Evolutionary conservation across 2,797 vertebrate genomes (phyloP).

Genomic region (Lepus oiostolus): DNA sequence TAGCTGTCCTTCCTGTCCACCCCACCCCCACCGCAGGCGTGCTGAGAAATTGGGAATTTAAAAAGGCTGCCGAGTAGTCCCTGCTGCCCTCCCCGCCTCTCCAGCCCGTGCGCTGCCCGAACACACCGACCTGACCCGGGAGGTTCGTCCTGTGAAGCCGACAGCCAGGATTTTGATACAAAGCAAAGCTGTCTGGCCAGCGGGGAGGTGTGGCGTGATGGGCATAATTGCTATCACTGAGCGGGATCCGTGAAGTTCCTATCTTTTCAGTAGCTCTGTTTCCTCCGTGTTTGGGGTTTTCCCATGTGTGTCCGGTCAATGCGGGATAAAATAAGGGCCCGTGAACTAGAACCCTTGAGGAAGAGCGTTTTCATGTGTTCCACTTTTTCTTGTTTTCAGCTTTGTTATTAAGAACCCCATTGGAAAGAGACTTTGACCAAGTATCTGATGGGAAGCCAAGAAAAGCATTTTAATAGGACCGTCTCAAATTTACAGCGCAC

Average conservation of each 20-base stretch:
- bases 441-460: conserved; percentile 77
- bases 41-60: conserved; percentile 17
- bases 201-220: not conserved
- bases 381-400: conserved; percentile 44
- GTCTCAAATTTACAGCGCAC: conserved; percentile 74
- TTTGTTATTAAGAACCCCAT: conserved; percentile 81
- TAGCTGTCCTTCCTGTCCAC: conserved; percentile 39
- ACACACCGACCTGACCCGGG: not conserved
- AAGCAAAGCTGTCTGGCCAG: not conserved
- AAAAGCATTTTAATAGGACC: conserved; percentile 81
- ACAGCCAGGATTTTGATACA: not conserved
- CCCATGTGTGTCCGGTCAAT: not conserved
- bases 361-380: conserved; percentile 53
- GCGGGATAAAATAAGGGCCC: conserved; percentile 59
- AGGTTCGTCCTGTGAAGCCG: not conserved
- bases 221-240: not conserved
- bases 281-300: conserved; percentile 16
- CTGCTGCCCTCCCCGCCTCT: not conserved
- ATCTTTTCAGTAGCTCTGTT: conserved; percentile 41
- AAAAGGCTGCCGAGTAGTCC: not conserved
- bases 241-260: not conserved
- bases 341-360: conserved; percentile 55
- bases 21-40: not conserved
- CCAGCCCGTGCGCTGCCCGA: not conserved
- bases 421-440: conserved; percentile 74